Base-by-base conservation (phyloP, 2,797 vertebrate species). In the Channa striata region DNA sequence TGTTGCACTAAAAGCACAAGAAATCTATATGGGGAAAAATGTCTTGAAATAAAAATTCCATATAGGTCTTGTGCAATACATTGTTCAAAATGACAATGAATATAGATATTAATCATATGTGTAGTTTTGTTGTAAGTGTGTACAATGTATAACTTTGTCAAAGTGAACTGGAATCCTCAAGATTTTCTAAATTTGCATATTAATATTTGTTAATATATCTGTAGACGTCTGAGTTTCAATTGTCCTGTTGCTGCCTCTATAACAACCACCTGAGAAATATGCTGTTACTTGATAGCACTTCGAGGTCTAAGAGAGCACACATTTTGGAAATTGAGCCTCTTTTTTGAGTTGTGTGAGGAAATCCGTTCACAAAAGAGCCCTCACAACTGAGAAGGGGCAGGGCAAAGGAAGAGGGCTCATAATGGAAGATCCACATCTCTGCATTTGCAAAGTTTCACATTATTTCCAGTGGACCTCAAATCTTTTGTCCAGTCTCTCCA, bases 271-370 rank as follows among this genome's bases (percentile, higher is more conserved):
- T 21, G 78, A 74, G 51, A 73, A 59, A 80, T 66, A 67, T 52
- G 44, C 40, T 60, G 86, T 82, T 66, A 87, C 62, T 66, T 50
- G 84, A 90, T 83, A 84, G 50, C 66, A 51, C 66, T 68, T 60
- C 5, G 36, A 50, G 67, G 60, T 49, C 64, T 17, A 58, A 74
- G 37, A 59, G 70, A 80, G 68, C 34, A 62, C 70, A 72, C 77
- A 75, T 83, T 87, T 84, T 74, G 82, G 88, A 89, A 92, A 82
- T 37, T 64, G 85, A 91, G 74, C 84, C 74, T 52, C 59, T 64
- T 79, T 77, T 87, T 70, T 82, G 77, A 77, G 50, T 64, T 59
- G 50, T 47, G 72, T n/a, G 68, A 85, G 72, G 73, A 86, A 75
- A 33, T 6, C 3, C 63, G 19, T 73, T 63, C 64, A 91, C 81